Conservation (phyloP, 2,113 vertebrate genomes). For the Chamaea fasciata region DNA sequence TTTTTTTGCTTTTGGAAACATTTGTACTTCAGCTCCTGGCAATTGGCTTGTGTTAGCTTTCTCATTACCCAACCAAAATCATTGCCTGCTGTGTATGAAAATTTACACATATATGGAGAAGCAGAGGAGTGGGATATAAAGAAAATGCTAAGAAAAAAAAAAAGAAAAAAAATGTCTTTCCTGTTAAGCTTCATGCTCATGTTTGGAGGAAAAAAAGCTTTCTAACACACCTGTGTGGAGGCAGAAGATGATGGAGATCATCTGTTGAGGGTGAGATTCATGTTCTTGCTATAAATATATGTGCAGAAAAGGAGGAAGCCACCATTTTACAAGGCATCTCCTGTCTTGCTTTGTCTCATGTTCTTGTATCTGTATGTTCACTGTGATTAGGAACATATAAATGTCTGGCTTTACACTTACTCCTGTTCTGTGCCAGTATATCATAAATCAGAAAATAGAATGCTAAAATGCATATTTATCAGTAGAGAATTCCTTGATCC, state of each 20-base stretch:
- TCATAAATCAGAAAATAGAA: not conserved
- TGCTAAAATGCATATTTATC: not conserved
- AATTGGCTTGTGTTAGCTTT: not conserved
- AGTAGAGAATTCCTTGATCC: not conserved
- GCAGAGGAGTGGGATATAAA: not conserved
- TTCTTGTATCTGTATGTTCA: accelerated
- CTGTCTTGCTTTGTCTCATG: not conserved
- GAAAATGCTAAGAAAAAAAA: not conserved
- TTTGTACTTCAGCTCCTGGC: not conserved
- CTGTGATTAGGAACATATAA: not conserved
- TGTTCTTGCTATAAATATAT: not conserved
- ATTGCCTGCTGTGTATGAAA: not conserved
- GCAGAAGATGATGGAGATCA: not conserved
- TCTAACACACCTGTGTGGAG: not conserved
- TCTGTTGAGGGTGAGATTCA: not conserved
- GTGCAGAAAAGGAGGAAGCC: not conserved
- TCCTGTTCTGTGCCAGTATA: not conserved
- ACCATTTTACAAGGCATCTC: not conserved
- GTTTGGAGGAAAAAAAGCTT: not conserved
- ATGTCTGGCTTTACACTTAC: not conserved
- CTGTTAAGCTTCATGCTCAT: not conserved
- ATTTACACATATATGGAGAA: not conserved
- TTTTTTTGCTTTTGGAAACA: not conserved
- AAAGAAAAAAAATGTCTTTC: not conserved
- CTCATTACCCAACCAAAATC: not conserved